A percentile compares a stretch with the other conserved stretches of the same genome.
Conservation (phyloP, 2,113 vertebrate genomes). For the Gavia stellata region DNA sequence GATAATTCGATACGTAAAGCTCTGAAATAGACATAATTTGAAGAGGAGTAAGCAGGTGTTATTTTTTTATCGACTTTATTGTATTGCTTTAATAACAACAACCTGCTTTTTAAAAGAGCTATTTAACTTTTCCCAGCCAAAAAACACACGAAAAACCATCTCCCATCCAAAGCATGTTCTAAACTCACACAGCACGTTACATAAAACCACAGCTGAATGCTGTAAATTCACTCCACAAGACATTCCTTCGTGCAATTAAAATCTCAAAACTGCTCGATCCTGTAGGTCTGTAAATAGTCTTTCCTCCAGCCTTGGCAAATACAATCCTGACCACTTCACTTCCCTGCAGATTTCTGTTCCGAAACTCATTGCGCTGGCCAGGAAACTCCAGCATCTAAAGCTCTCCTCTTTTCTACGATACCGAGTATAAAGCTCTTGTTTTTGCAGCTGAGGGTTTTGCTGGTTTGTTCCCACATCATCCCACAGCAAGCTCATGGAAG, state of each 20-base stretch:
- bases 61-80: constrained; percentile 18
- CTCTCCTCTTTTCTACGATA: background rate
- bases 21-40: constrained; percentile 4
- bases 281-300: background rate
- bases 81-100: constrained; percentile 30
- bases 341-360: background rate
- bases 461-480: background rate
- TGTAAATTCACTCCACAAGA: background rate
- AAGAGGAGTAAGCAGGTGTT: constrained; percentile 42
- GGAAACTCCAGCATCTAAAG: background rate
- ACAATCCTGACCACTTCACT: background rate
- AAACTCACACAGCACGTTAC: background rate
- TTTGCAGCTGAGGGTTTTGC: background rate
- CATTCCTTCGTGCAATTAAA: background rate
- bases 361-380: background rate
- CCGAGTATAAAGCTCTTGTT: background rate
- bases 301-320: background rate
- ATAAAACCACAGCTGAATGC: background rate
- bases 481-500: background rate
- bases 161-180: background rate
- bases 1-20: constrained; percentile 13
- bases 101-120: background rate
- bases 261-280: background rate
- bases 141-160: background rate
- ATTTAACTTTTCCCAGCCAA: background rate